A percentile compares a stretch with the other conserved stretches of the same genome.
Evolutionary conservation across 2,113 vertebrate genomes (phyloP).

Genomic region (Plecotus auritus): DNA sequence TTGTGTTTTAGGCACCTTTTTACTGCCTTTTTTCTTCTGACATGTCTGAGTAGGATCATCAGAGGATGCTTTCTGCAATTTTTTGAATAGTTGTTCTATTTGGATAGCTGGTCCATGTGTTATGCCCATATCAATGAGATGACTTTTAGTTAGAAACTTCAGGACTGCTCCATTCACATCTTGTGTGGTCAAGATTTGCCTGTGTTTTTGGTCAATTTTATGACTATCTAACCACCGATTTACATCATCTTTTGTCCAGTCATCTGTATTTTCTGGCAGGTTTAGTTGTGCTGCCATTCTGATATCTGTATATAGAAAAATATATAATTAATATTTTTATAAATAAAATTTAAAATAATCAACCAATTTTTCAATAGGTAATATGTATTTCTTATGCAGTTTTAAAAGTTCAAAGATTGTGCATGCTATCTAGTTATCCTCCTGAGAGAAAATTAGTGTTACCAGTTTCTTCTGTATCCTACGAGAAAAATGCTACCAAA

Average conservation of each 20-base stretch:
- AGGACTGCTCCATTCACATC: constrained; percentile 77
- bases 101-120: constrained; percentile 77
- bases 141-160: constrained; percentile 72
- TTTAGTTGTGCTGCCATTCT: constrained; percentile 43
- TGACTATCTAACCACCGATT: constrained; percentile 78
- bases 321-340: not conserved
- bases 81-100: constrained; percentile 71
- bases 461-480: not conserved
- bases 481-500: constrained; percentile 4
- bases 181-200: constrained; percentile 72
- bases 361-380: not conserved
- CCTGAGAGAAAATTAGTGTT: not conserved
- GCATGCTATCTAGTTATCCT: not conserved
- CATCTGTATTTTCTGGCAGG: constrained; percentile 66
- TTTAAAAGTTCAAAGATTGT: not conserved
- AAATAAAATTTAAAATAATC: not conserved
- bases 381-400: not conserved
- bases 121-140: constrained; percentile 78
- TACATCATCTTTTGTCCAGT: constrained; percentile 84
- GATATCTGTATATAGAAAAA: constrained; percentile 28
- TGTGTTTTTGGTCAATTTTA: constrained; percentile 72
- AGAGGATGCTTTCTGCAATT: constrained; percentile 34
- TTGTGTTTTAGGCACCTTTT: constrained; percentile 16
- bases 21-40: not conserved
- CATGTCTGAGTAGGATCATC: not conserved